Evolutionary conservation across 2,113 vertebrate genomes (phyloP).

Genomic region (Panthera uncia): DNA sequence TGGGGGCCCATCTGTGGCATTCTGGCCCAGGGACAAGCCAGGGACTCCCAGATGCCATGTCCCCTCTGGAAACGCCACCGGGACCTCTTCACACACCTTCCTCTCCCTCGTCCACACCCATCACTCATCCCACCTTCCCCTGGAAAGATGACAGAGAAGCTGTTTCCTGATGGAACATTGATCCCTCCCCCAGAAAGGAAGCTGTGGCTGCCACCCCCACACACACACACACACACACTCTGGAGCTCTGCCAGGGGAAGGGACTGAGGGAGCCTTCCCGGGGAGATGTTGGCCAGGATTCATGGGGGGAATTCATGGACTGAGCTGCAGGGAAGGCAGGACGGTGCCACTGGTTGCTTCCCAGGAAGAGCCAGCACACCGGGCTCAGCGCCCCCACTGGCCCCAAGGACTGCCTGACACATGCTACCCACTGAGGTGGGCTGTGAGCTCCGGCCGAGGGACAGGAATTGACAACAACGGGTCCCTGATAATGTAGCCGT

Average conservation of each 20-base stretch:
- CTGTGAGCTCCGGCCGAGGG: neutral
- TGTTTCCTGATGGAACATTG: no score
- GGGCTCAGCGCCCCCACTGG: neutral
- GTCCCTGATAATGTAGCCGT: fast-evolving
- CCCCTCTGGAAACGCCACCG: neutral
- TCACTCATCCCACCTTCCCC: neutral
- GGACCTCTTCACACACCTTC: neutral
- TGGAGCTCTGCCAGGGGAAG: neutral
- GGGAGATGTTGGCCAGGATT: neutral
- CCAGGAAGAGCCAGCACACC: fast-evolving
- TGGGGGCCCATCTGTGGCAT: neutral
- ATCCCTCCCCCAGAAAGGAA: neutral
- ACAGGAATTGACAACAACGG: fast-evolving
- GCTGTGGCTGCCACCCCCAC: neutral
- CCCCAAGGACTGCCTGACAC: neutral
- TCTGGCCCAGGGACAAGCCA: neutral
- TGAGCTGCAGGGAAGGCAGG: neutral
- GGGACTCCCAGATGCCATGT: neutral
- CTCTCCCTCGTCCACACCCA: neutral
- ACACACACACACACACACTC: no score
- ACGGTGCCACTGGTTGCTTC: neutral
- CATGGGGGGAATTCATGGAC: neutral
- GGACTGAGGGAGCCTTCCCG: neutral
- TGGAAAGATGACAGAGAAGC: neutral
- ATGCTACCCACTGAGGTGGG: fast-evolving